Base-by-base conservation (phyloP, 92 coral and sea anemone genomes). In the Zoanthus sansibaricus region DNA sequence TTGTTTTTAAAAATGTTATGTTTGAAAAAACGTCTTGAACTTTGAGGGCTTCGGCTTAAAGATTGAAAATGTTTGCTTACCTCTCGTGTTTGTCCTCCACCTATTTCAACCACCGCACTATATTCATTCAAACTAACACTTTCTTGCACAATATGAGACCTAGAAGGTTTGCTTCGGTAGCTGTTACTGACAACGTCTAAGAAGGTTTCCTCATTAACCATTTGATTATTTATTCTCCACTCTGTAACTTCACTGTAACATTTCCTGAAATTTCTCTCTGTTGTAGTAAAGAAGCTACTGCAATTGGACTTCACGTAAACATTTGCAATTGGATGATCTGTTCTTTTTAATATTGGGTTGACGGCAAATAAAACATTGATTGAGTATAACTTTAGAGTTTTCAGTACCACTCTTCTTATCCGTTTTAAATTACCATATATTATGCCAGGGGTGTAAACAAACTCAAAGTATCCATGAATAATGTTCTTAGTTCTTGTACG, bases 401-500 rank as follows among this genome's bases (percentile, higher is more conserved):
- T 72, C n/a, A 75, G 71, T 37, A 90, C 84, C 5, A 90, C 88
- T 37, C 77, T 66, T 17, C 97, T 91, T 37, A 94, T 90, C 73
- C 77, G 90, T 76, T 92, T 94, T 73, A 94, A 89, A 48, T 94
- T 88, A 21, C 97, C 97, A n/a, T 47, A 42, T 1, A 92, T 78
- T 45, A 70, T 86, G n/a, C 97, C 95, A 7, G 95, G 91, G 3
- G 87, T 90, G 72, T 76, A 75, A 37, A 84, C 89, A 71, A 94
- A 94, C 76, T 94, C 97, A 61, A 94, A 94, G 75, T 92, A 94
- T 8, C 95, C 95, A 90, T 92, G 92, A 7, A 14, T 67, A 59
- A n/a, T n/a, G n/a, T 72, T 70, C 16, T 75, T 56, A 16, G 86
- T 4, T 37, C 42, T 59, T 45, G 93, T 15, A 69, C 91, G 89